Evolutionary conservation across 2,888 invertebrate genomes (phyloP), one percentile per base, ranked within the genome.

Genomic region (Stomorhina lunata): DNA sequence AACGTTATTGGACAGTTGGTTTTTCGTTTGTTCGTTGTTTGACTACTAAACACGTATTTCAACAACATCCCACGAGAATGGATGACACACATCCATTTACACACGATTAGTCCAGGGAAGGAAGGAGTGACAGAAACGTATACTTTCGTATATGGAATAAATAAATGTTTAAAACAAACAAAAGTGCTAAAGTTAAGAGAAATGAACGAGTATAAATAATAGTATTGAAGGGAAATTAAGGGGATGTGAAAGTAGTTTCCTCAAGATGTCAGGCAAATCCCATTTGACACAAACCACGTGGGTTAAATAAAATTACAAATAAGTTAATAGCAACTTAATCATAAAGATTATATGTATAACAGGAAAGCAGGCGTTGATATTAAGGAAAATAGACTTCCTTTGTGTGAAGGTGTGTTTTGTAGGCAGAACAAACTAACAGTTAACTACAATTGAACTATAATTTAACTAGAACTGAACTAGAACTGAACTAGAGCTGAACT

Each of bases 1-100:
- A 79, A 48, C 55, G 53, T 66, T 82, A 79, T 79, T 79, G 37
- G 69, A 75, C 69, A 71, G 69, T 80, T 72, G 43, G 45, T 45
- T 32, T 61, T 65, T 45, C 40, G 29, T 40, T 72, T 12, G 22
- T 53, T 66, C 29, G 17, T 37, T 22, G 40, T n/a, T 37, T 45
- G 66, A 81, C 37, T 68, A 12, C 6, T 57, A 40, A 45, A 50
- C 32, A 59, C 48, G 45, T 32, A 71, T 79, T 75, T 69, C 50
- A 72, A 72, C 40, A 50, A 57, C 59, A 75, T 71, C 73, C 63
- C 69, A 29, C 17, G 69, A 53, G 77, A 61, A 50, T 17, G 50
- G 29, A 29, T 59, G 59, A 61, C 45, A 15, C 15, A 43, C 20
- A 29, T n/a, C n/a, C 15, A 15, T 27, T 20, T 25, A 45, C 37